These are phyloP conservation scores for Eutolmus rufibarbis DNA, from an alignment of 2,888 invertebrate species.

Conservation along the genomic window DNA sequence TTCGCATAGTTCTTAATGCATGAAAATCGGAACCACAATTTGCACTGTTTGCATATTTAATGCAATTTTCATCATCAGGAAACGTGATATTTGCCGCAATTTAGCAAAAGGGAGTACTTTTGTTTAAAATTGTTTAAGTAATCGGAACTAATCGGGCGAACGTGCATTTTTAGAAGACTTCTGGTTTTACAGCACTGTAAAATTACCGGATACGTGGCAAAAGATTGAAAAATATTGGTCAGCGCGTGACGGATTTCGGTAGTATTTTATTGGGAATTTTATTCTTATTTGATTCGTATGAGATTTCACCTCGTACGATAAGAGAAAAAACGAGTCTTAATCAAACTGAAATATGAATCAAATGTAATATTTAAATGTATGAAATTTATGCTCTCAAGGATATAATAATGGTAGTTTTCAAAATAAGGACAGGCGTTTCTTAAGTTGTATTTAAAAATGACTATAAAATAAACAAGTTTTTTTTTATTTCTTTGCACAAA, in stretches of 20 bases:
- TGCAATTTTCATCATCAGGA: slow-evolving; percentile 38
- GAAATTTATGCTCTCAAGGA: no score
- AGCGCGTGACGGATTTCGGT: background rate
- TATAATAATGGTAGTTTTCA: no score
- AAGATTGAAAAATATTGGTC: background rate
- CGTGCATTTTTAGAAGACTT: slow-evolving; percentile 13
- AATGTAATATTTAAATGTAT: no score
- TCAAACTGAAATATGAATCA: no score
- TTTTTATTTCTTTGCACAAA: no score
- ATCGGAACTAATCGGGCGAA: background rate
- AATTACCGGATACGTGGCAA: background rate
- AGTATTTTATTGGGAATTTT: background rate
- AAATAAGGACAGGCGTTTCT: no score
- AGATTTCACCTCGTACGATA: no score
- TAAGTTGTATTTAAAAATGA: no score
- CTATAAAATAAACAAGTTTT: no score
- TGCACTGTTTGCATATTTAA: slow-evolving; percentile 46
- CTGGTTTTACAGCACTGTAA: background rate
- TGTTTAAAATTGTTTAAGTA: slow-evolving; percentile 1
- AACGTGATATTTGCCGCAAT: slow-evolving; percentile 15
- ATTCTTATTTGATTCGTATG: background rate
- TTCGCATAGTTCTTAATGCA: slow-evolving; percentile 40
- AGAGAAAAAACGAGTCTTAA: no score
- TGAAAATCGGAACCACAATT: slow-evolving; percentile 35
- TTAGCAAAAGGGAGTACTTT: background rate